phyloP scores from a whole-genome alignment of 2,113 vertebrate species.

The Potamarius usumacintae region DNA sequence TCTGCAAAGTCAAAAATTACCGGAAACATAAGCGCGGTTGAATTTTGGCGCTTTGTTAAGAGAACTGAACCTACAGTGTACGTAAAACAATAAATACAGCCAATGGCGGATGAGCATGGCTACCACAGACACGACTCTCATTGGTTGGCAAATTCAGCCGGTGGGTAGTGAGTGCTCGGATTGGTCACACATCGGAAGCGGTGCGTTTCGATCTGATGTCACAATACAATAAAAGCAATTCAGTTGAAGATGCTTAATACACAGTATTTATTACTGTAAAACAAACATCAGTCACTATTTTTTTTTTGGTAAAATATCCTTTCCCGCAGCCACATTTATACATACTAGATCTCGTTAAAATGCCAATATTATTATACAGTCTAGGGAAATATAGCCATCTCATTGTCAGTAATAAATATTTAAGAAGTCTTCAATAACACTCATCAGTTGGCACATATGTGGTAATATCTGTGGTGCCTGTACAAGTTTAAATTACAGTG shows the following conservation, averaged over 20 bases:
- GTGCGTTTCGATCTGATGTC: not conserved
- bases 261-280: not conserved
- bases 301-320: not conserved
- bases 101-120: not conserved
- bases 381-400: not conserved
- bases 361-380: not conserved
- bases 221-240: not conserved
- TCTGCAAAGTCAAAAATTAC: not conserved
- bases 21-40: constrained; percentile 9
- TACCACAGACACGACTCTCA: not conserved
- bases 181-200: not conserved
- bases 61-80: not conserved
- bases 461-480: not conserved
- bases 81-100: not conserved
- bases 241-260: not conserved
- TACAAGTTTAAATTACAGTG: not conserved
- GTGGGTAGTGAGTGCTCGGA: not conserved
- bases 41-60: constrained; percentile 20
- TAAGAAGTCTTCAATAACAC: not conserved
- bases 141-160: not conserved
- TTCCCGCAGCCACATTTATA: not conserved
- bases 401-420: not conserved
- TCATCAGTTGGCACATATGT: not conserved
- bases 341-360: not conserved
- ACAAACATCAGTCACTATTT: not conserved